Evolutionary conservation across 2,113 vertebrate genomes (phyloP).

Genomic region (Elachura formosa): DNA sequence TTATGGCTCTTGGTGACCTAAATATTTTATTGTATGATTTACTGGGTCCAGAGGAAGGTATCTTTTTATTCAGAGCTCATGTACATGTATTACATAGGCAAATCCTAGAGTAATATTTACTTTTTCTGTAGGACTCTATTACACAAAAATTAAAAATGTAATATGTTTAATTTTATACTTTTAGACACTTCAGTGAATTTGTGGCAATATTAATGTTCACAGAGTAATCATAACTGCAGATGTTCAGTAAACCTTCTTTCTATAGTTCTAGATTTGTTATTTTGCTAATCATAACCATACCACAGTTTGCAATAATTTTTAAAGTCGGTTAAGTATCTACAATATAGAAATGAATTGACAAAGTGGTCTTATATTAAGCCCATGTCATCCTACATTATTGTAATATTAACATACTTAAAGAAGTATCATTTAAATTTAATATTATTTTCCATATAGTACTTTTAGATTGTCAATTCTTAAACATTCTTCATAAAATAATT

Average conservation of each 20-base stretch:
- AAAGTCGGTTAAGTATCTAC: background rate
- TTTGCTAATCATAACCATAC: background rate
- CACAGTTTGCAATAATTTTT: background rate
- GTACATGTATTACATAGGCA: background rate
- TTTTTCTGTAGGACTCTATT: background rate
- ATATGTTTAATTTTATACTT: background rate
- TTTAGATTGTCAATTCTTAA: constrained; percentile 7
- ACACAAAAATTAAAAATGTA: background rate
- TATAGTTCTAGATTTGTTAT: background rate
- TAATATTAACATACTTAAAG: background rate
- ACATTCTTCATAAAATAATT: constrained; percentile 33
- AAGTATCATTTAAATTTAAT: constrained; percentile 44
- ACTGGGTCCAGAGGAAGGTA: background rate
- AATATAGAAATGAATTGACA: background rate
- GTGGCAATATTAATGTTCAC: background rate
- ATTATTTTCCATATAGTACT: background rate
- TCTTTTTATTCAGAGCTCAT: background rate
- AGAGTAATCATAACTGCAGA: background rate
- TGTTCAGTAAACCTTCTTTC: background rate
- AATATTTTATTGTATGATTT: background rate
- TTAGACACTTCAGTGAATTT: background rate
- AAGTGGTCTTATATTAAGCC: background rate
- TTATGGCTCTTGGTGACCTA: background rate
- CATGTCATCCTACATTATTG: constrained; percentile 11
- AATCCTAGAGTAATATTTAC: background rate